Base-by-base conservation (phyloP, 2,888 invertebrate genomes). In the Zaprionus obscuricornis region DNA sequence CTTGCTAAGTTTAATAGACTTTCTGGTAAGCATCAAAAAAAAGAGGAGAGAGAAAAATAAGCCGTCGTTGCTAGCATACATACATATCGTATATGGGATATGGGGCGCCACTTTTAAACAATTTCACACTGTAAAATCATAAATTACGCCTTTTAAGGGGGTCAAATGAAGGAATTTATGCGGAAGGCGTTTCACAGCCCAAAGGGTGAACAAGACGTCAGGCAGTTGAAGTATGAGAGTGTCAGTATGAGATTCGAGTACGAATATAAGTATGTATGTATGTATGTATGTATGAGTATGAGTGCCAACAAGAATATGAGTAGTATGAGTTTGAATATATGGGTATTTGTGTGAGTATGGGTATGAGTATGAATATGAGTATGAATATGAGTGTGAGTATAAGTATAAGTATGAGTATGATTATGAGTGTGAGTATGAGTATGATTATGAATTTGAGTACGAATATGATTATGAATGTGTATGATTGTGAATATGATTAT, bases 141-240 rank as follows among this genome's bases (percentile, higher is more conserved):
- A 86, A 79, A 79, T 79, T 86, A 87, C 86, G 83, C 82, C 76
- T 85, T 83, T 87, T 82, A 87, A 86, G 83, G 82, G 87, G 85
- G 84, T 83, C 83, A 87, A 84, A 87, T 84, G 83, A 85, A 86
- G 83, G 86, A 85, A 86, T 86, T 85, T 86, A 85, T 79, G 79
- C 86, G 78, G 78, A 79, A 86, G 70, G 78, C 84, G 84, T 84
- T 81, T 81, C 81, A 79, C 55, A 62, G 55, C 47, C 45, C 54
- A 62, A 64, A 58, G 67, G 69, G 63, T 55, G 40, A 29, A 45
- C 52, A 73, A 68, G 69, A 56, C 47, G 73, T 7, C 75, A 54
- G 52, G 52, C 22, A 14, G 26, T n/a, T 40, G 50, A 10, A 8
- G 27, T 7, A 22, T 6, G 13, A 10, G 29, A 16, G 22, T 0